phyloP scores from a whole-genome alignment of 1,140 invertebrate species.

The Nomia melanderi region DNA sequence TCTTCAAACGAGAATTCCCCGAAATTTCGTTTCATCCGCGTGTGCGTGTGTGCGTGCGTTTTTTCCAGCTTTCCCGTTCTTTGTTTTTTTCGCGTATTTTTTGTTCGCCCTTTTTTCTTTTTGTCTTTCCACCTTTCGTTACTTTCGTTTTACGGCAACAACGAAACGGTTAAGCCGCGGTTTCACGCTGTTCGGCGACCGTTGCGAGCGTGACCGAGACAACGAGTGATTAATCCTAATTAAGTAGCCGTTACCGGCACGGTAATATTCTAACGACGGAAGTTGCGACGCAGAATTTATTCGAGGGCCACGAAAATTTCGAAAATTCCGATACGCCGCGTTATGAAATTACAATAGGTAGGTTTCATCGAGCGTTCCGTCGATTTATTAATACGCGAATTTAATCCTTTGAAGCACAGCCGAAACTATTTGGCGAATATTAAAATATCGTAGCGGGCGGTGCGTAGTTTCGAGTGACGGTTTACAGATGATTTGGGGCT shows the following conservation, averaged over 20 bases:
- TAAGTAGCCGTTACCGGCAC: constrained; percentile 21
- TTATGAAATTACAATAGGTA: constrained; percentile 24
- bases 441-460: constrained; percentile 27
- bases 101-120: background rate
- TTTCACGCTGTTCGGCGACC: background rate
- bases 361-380: constrained; percentile 21
- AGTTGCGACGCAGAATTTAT: constrained; percentile 23
- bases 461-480: background rate
- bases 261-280: constrained; percentile 29
- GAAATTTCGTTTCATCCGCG: constrained; percentile 12
- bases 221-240: constrained; percentile 35
- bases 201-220: background rate
- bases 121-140: background rate
- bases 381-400: constrained; percentile 44
- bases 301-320: background rate
- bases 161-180: background rate
- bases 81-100: too few species aligned
- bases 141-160: background rate
- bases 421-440: constrained; percentile 38
- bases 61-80: too few species aligned
- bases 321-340: background rate
- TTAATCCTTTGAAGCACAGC: constrained; percentile 31
- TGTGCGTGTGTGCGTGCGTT: background rate
- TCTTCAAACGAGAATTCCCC: constrained; percentile 42
- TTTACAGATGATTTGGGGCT: constrained; percentile 13